Percentiles rank a stretch among this genome's conserved stretches.
Conservation (phyloP, 2,113 vertebrate genomes). For the Amblyornis subalaris region DNA sequence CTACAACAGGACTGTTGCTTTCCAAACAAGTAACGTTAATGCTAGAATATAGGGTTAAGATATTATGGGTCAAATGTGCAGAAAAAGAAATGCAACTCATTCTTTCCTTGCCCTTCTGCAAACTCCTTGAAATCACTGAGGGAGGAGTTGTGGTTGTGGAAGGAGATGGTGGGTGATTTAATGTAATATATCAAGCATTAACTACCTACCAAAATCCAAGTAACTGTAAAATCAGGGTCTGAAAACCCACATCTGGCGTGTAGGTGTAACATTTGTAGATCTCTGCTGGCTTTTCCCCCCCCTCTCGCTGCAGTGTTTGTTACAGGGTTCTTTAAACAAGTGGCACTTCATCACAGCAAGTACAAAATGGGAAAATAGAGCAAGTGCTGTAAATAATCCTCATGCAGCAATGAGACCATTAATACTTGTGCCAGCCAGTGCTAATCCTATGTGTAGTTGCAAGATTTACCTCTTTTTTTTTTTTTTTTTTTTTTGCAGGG, state of each 20-base stretch:
- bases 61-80: neutral
- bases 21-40: neutral
- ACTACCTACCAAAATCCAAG: neutral
- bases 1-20: neutral
- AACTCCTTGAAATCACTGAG: neutral
- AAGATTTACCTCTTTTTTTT: conserved; percentile 54
- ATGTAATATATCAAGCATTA: neutral
- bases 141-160: neutral
- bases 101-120: neutral
- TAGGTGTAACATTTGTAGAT: conserved; percentile 32
- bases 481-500: neutral
- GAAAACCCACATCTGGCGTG: conserved; percentile 55
- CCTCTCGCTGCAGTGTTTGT: conserved; percentile 40
- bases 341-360: conserved; percentile 59
- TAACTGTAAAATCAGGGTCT: neutral
- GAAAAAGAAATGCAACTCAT: neutral
- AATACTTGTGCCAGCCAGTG: conserved; percentile 55
- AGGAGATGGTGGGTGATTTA: neutral
- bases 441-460: conserved; percentile 47
- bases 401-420: conserved; percentile 50
- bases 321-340: conserved; percentile 57
- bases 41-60: neutral
- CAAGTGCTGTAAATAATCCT: conserved; percentile 68
- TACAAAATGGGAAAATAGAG: conserved; percentile 59
- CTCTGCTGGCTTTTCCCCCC: neutral